A percentile compares a stretch with the other conserved stretches of the same genome.
Conservation (phyloP, 2,888 invertebrate genomes). For the Plagodis pulveraria region DNA sequence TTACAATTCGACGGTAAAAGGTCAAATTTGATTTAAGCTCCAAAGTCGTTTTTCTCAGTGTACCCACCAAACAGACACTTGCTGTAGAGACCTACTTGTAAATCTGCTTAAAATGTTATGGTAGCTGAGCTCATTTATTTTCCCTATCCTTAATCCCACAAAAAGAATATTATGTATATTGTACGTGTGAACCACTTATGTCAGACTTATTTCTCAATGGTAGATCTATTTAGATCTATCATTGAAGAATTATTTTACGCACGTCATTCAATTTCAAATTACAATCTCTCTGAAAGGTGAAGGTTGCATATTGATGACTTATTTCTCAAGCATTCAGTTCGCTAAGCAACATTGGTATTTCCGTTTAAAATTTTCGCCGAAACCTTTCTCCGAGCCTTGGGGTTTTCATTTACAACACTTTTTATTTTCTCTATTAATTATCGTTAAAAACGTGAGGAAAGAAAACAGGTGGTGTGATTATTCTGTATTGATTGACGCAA, state of each 20-base stretch:
- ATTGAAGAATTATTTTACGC: too few relatives aligned
- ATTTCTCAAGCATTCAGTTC: conserved; percentile 17
- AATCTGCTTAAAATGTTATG: too few relatives aligned
- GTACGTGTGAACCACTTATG: too few relatives aligned
- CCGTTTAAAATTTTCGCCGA: conserved; percentile 25
- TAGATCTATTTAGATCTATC: conserved; percentile 6
- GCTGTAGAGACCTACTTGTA: too few relatives aligned
- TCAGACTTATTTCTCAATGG: too few relatives aligned
- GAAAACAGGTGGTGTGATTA: conserved; percentile 8
- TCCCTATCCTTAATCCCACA: too few relatives aligned
- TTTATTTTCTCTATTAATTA: neutral
- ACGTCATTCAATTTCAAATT: conserved; percentile 22
- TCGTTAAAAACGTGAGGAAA: neutral
- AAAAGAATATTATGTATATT: too few relatives aligned
- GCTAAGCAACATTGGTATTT: conserved; percentile 32
- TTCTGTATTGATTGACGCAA: conserved; percentile 16
- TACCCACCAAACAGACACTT: too few relatives aligned
- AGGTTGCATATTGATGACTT: conserved; percentile 25
- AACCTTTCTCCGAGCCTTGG: conserved; percentile 21
- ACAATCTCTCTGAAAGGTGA: conserved; percentile 21
- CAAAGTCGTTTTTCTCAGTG: too few relatives aligned
- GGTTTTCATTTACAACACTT: conserved; percentile 1
- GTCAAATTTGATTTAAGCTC: too few relatives aligned
- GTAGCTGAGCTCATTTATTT: too few relatives aligned
- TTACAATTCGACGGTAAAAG: too few relatives aligned